Conservation (phyloP, 2,797 vertebrate genomes). For the Melanotaenia pygmaea region DNA sequence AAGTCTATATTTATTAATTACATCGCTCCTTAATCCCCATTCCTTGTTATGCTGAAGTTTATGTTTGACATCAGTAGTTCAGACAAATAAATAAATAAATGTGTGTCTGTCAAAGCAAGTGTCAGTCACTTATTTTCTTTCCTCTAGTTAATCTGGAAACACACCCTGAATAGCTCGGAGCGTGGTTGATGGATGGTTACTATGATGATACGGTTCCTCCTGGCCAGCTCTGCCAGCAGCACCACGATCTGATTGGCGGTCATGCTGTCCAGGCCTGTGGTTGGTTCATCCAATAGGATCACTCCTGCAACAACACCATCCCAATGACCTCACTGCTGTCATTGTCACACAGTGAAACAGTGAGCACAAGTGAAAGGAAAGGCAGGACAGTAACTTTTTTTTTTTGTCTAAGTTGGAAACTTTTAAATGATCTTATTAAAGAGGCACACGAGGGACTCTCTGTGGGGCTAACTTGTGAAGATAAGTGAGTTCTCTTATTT, state of each 20-base stretch:
- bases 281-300: conserved; percentile 95
- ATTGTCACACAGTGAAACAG: conserved; percentile 28
- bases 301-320: conserved; percentile 82
- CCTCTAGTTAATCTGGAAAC: conserved; percentile 15
- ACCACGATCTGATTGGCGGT: conserved; percentile 93
- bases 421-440: conserved; percentile 69
- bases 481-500: conserved; percentile 75
- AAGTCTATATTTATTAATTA: neutral
- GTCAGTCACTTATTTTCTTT: neutral
- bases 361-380: conserved; percentile 38
- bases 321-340: conserved; percentile 35
- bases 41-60: neutral
- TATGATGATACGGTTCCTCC: conserved; percentile 89
- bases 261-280: conserved; percentile 96
- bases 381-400: conserved; percentile 55
- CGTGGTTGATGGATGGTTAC: conserved; percentile 97
- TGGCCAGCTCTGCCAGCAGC: conserved; percentile 89
- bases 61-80: neutral
- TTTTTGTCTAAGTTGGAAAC: conserved; percentile 55
- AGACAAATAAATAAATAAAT: neutral
- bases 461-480: conserved; percentile 66
- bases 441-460: conserved; percentile 67
- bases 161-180: conserved; percentile 94
- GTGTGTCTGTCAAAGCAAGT: neutral
- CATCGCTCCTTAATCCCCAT: neutral